Conservation (phyloP, 2,113 vertebrate species). For the Athene cunicularia region DNA sequence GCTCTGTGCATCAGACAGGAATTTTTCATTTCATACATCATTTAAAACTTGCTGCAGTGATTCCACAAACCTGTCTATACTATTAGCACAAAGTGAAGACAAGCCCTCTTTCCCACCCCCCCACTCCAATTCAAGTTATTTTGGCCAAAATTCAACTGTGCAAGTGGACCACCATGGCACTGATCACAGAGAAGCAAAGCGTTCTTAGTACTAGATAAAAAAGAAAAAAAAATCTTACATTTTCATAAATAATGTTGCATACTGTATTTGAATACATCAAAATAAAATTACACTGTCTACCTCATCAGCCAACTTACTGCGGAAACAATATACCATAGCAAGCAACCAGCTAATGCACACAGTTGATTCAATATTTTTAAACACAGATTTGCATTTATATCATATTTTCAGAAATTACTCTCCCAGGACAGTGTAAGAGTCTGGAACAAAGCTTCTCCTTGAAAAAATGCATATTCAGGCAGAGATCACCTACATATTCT, state of each 20-base stretch:
- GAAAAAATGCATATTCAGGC: neutral
- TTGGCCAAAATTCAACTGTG: neutral
- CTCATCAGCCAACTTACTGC: neutral
- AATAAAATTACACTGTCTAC: neutral
- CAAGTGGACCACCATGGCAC: neutral
- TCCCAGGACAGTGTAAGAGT: neutral
- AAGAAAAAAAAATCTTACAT: neutral
- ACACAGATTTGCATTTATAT: neutral
- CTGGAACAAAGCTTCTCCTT: neutral
- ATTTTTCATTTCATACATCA: constrained; percentile 79
- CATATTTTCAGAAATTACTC: neutral
- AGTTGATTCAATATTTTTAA: neutral
- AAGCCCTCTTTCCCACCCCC: neutral
- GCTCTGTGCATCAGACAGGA: constrained; percentile 51
- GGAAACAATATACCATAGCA: neutral
- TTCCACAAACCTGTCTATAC: constrained; percentile 57
- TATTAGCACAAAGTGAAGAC: neutral
- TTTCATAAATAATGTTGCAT: neutral
- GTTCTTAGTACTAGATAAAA: neutral
- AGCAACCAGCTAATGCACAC: neutral
- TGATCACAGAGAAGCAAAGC: neutral
- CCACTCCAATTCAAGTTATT: neutral
- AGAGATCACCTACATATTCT: neutral
- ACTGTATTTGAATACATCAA: neutral
- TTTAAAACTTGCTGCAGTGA: constrained; percentile 72